Conservation (phyloP, 2,888 invertebrate species). For the Macrophya alboannulata region DNA sequence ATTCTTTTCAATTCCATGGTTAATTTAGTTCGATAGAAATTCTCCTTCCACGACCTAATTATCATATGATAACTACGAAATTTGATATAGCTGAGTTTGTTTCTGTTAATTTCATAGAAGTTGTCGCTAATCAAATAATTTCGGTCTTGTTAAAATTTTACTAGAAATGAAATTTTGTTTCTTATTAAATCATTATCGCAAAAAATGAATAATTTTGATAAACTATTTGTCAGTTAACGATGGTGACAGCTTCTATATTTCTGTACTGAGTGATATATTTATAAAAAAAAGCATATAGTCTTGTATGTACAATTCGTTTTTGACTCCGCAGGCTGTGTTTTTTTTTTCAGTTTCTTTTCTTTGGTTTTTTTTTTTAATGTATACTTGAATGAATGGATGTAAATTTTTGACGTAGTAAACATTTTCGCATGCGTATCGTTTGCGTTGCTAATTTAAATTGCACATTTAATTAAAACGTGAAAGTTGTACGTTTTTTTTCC, state of each 20-base stretch:
- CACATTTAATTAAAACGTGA: background rate
- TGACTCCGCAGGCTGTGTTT: background rate
- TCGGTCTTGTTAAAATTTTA: background rate
- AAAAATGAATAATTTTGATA: background rate
- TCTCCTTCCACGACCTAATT: background rate
- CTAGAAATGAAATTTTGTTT: background rate
- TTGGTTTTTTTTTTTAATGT: background rate
- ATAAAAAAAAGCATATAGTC: background rate
- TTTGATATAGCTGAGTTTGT: background rate
- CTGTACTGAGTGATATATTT: background rate
- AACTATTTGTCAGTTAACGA: background rate
- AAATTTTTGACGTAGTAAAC: background rate
- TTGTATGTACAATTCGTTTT: background rate
- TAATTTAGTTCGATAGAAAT: constrained; percentile 5
- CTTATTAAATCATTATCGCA: background rate
- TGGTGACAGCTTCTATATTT: background rate
- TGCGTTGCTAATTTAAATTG: background rate
- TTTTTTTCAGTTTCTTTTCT: background rate
- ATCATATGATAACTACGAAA: background rate
- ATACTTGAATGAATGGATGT: constrained; percentile 1
- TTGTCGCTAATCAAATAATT: background rate
- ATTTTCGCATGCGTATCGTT: background rate
- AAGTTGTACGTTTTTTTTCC: constrained; percentile 5
- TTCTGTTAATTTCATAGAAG: background rate
- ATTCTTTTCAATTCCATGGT: constrained; percentile 7